Conservation (phyloP, 2,113 vertebrate species). For the Orthochromis indermauri region DNA sequence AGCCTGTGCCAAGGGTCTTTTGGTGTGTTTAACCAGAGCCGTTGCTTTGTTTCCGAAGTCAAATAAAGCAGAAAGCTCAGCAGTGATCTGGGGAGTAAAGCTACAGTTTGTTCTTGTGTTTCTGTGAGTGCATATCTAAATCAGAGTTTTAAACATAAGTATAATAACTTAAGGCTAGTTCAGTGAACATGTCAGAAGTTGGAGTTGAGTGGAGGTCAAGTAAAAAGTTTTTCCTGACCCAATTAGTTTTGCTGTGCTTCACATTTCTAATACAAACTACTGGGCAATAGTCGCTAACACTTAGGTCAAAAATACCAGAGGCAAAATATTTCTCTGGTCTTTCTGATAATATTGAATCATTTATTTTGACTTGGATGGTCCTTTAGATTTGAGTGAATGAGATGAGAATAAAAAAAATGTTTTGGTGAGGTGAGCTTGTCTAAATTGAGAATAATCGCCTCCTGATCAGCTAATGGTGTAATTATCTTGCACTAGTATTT, state of each 20-base stretch:
- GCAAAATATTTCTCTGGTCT: neutral
- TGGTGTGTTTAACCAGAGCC: neutral
- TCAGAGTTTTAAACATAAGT: neutral
- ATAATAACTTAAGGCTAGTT: neutral
- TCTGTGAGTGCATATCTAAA: neutral
- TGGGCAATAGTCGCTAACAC: neutral
- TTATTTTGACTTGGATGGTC: neutral
- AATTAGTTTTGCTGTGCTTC: neutral
- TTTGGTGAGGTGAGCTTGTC: neutral
- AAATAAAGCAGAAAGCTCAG: neutral
- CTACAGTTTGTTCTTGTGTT: neutral
- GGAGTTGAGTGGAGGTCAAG: neutral
- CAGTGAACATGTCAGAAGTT: neutral
- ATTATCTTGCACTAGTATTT: neutral
- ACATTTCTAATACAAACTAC: neutral
- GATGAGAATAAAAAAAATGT: neutral
- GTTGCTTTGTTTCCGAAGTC: neutral
- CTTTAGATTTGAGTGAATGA: neutral
- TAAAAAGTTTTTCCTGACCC: neutral
- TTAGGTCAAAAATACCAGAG: neutral
- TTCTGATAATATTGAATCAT: neutral
- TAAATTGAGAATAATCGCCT: neutral
- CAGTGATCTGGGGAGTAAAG: neutral
- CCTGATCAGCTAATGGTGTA: neutral
- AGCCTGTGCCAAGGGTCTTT: neutral